Evolutionary conservation across 2,888 invertebrate genomes (phyloP), one percentile per base, ranked within the genome.

Genomic region (Cyaniris semiargus): DNA sequence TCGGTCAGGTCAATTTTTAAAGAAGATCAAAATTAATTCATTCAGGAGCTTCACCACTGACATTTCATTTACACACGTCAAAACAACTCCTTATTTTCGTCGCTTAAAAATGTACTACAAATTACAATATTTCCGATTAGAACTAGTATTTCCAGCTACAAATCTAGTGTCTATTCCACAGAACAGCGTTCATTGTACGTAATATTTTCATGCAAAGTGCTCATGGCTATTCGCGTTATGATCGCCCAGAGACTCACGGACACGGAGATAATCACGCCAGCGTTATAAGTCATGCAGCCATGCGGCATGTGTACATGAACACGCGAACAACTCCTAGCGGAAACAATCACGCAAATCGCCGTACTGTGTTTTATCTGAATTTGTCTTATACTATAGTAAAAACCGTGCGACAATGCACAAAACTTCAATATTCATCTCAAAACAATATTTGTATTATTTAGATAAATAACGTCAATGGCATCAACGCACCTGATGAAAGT

Each of bases 241-340:
- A 79, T 79, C 78, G 56, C 71, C 53, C 77, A 27, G 74, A 87
- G 88, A 86, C 84, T 81, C 71, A 34, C 56, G 56, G 21, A 76
- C 85, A 84, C 84, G 85, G 81, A 83, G 87, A 86, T 88, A 90
- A 89, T 88, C 85, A 86, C 82, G 86, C 85, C 84, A 85, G 83
- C 82, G 81, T 83, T 85, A 85, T 86, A 86, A 85, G 84, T 85
- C 83, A 86, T 84, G 80, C 77, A 78, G 82, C 80, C 81, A 88
- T 88, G 87, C 85, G 86, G 83, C 84, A 84, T 86, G 87, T 86
- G 83, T 84, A 85, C 86, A 85, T 88, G 84, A 84, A 81, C 89
- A 89, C 88, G 87, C 89, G 85, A 87, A 83, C 86, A 83, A 85
- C 81, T 80, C 79, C 66, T 82, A 86, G 83, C 78, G 81, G 81